phyloP scores from a whole-genome alignment of 2,888 invertebrate species.

The Drosophila putrida region DNA sequence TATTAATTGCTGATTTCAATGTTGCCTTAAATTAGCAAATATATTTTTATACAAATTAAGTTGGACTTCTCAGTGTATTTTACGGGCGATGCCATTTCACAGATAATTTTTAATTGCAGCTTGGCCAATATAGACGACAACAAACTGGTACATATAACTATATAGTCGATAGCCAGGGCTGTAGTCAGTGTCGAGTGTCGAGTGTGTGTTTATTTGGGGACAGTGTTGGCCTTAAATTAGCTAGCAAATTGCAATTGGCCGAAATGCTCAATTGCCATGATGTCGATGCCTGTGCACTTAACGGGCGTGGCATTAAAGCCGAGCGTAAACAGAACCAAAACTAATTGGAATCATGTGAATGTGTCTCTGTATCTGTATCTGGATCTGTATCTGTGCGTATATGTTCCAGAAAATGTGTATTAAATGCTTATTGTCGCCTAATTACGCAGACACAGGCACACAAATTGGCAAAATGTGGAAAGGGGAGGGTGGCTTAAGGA shows the following conservation, averaged over 20 bases:
- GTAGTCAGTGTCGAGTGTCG: conserved; percentile 14
- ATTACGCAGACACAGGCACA: conserved; percentile 65
- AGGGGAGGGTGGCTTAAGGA: conserved; percentile 26
- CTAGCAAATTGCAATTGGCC: conserved; percentile 68
- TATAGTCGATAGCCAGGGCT: conserved; percentile 25
- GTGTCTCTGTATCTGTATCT: conserved; percentile 17
- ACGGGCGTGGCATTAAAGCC: conserved; percentile 71
- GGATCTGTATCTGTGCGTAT: conserved; percentile 20
- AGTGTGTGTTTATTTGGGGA: conserved; percentile 42
- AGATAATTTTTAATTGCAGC: conserved; percentile 76
- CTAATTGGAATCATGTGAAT: conserved; percentile 58
- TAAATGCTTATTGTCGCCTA: conserved; percentile 82
- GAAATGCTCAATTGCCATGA: conserved; percentile 51
- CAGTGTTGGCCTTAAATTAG: conserved; percentile 71
- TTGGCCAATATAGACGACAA: conserved; percentile 14
- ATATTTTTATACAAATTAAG: background rate
- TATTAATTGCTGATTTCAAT: background rate
- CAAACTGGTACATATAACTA: background rate
- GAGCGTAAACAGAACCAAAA: conserved; percentile 56
- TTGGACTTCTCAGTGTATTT: conserved; percentile 57
- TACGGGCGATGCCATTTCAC: conserved; percentile 57
- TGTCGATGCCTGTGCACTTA: conserved; percentile 55
- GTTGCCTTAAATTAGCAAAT: background rate
- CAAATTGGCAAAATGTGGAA: conserved; percentile 39
- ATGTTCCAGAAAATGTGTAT: conserved; percentile 73